A percentile compares a stretch with the other conserved stretches of the same genome.
Conservation (phyloP, 2,888 invertebrate genomes). For the Oscheius sp. region DNA sequence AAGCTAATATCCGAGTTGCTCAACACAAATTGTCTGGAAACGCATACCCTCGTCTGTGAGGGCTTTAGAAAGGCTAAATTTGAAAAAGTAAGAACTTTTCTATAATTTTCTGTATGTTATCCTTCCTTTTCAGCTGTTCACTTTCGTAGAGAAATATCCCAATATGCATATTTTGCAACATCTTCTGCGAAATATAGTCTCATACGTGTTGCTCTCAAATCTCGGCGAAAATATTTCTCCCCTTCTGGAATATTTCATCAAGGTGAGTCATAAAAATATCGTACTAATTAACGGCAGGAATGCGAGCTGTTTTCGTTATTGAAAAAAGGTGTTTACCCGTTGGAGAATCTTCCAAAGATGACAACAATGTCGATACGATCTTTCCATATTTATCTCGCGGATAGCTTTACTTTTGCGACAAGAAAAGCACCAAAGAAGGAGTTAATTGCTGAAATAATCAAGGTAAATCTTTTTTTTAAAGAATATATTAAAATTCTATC, state of each 20-base stretch:
- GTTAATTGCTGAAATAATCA: not conserved
- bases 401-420: slow-evolving; percentile 29
- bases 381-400: slow-evolving; percentile 43
- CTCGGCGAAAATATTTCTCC: slow-evolving; percentile 33
- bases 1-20: slow-evolving; percentile 45
- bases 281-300: no score
- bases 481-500: not conserved
- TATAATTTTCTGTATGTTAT: no score
- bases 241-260: slow-evolving; percentile 43
- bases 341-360: not conserved
- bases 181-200: slow-evolving; percentile 45
- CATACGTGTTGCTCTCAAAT: slow-evolving; percentile 41
- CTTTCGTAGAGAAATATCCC: slow-evolving; percentile 38
- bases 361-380: slow-evolving; percentile 27
- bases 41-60: slow-evolving; percentile 43
- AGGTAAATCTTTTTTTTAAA: not conserved
- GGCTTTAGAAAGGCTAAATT: slow-evolving; percentile 45
- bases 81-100: slow-evolving; percentile 32
- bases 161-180: slow-evolving; percentile 48
- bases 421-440: not conserved
- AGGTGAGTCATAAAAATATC: slow-evolving; percentile 28
- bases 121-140: slow-evolving; percentile 42
- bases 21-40: slow-evolving; percentile 52
- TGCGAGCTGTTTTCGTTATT: slow-evolving; percentile 4
- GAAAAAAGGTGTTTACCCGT: slow-evolving; percentile 2